Evolutionary conservation across 2,797 vertebrate species (phyloP), one percentile per base, ranked within the genome.

Genomic region (Epinephelus coioides): DNA sequence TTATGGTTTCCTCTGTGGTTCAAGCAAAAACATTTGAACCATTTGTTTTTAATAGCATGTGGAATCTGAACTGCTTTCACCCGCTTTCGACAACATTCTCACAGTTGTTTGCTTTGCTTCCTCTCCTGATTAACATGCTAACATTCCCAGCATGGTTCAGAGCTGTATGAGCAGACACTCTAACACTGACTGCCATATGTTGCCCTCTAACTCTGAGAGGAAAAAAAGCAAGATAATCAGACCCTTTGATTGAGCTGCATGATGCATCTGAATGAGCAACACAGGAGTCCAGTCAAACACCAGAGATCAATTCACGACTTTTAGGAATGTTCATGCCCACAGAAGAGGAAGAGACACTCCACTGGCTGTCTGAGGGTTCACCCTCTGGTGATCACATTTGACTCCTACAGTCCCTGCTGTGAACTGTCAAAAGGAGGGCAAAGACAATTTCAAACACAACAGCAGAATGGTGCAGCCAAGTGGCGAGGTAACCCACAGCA

Each of bases 41-140:
- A 72, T 60, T 44, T 51, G 57, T 11, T 64, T 78, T 65, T 18
- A 70, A 69, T 49, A 67, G 27, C 73, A 61, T 82, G 67, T 79
- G 81, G 61, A 21, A 30, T 79, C 27, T 84, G 62, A 70, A 61
- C 23, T 34, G 30, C 30, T 34, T 34, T 34, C 30, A 34, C 30
- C 30, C 69, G 51, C 17, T 60, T 62, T 50, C 0, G 1, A 43
- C 21, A 34, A 60, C n/a, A 47, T 38, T 78, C 65, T 68, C 44
- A 10, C 21, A 69, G 27, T 6, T 43, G 43, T 9, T 21, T 21
- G 47, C n/a, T 9, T 47, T 47, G 7, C 9, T 59, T 38, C 14
- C 1, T 40, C 7, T 5, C 27, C 59, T 8, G 4, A 53, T 56
- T 34, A 50, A 38, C 2, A 19, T n/a, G 4, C 9, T 18, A 18